These are phyloP conservation scores for Cremastinae sp. DNA, from an alignment of 2,888 invertebrate species.

Conservation along the genomic window DNA sequence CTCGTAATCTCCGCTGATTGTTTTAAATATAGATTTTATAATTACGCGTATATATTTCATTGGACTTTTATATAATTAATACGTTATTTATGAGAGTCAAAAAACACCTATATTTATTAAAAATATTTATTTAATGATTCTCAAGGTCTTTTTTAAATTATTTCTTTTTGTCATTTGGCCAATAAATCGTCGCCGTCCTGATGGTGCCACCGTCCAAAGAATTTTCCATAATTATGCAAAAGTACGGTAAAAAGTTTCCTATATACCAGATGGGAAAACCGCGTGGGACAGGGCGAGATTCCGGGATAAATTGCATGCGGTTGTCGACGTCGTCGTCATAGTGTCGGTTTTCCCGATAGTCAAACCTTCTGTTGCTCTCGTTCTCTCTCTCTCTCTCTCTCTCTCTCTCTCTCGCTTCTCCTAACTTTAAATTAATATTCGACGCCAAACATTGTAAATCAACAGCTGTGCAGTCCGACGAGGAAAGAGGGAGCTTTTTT, in stretches of 20 bases:
- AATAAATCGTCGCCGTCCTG: conserved; percentile 42
- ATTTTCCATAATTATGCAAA: conserved; percentile 78
- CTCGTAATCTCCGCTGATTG: too few species aligned
- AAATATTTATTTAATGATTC: too few species aligned
- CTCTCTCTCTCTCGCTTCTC: conserved; percentile 43
- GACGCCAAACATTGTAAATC: conserved; percentile 75
- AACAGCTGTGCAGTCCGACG: conserved; percentile 65
- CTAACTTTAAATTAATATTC: conserved; percentile 77
- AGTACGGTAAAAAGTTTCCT: conserved; percentile 63
- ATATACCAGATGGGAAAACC: conserved; percentile 44
- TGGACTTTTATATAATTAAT: too few species aligned
- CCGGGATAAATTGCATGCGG: conserved; percentile 47
- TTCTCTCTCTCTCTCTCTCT: neutral
- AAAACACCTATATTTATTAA: too few species aligned
- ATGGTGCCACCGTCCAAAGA: conserved; percentile 66
- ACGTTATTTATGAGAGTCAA: too few species aligned
- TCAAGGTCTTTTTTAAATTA: too few species aligned
- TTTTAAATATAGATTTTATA: too few species aligned
- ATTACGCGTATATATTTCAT: too few species aligned
- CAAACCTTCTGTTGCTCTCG: conserved; percentile 43
- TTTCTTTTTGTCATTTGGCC: neutral
- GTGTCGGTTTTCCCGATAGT: conserved; percentile 43
- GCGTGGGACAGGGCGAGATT: conserved; percentile 38
- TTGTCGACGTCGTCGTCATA: conserved; percentile 48
- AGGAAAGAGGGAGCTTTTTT: conserved; percentile 51